Evolutionary conservation across 2,888 invertebrate species (phyloP).

Genomic region (Acanthosepion lycidas): DNA sequence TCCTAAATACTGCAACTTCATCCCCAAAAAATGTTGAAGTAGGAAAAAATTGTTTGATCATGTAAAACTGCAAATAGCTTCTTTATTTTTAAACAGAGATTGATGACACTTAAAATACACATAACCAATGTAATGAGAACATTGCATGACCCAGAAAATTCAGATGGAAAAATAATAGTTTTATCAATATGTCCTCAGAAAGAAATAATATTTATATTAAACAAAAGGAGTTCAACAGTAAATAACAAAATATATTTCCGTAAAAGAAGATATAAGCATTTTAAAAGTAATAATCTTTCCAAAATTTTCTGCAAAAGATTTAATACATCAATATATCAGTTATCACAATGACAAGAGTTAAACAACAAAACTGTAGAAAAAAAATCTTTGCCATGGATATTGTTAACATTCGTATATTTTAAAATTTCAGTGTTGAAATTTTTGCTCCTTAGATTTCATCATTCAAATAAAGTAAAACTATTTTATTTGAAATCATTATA

Average conservation of each 20-base stretch:
- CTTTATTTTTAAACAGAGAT: no score
- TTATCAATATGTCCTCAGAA: not conserved
- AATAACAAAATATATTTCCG: not conserved
- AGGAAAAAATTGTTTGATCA: no score
- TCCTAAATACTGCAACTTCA: no score
- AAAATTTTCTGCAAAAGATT: not conserved
- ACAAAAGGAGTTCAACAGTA: not conserved
- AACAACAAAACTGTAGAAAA: not conserved
- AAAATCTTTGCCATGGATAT: no score
- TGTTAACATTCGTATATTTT: not conserved
- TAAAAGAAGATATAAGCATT: not conserved
- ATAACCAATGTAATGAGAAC: no score
- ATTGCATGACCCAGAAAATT: not conserved
- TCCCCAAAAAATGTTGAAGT: no score
- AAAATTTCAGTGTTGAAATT: not conserved
- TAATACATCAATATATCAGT: not conserved
- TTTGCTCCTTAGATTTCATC: not conserved
- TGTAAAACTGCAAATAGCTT: no score
- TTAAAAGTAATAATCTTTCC: not conserved
- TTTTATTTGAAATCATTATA: not conserved
- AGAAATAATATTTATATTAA: not conserved
- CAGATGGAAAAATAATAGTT: not conserved
- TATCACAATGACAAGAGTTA: not conserved
- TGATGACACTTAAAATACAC: no score
- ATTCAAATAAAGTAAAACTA: not conserved